Percentiles rank a stretch among this genome's conserved stretches.
These are phyloP conservation scores for Vulpes lagopus DNA, from an alignment of 2,113 vertebrate genomes.

Conservation along the genomic window DNA sequence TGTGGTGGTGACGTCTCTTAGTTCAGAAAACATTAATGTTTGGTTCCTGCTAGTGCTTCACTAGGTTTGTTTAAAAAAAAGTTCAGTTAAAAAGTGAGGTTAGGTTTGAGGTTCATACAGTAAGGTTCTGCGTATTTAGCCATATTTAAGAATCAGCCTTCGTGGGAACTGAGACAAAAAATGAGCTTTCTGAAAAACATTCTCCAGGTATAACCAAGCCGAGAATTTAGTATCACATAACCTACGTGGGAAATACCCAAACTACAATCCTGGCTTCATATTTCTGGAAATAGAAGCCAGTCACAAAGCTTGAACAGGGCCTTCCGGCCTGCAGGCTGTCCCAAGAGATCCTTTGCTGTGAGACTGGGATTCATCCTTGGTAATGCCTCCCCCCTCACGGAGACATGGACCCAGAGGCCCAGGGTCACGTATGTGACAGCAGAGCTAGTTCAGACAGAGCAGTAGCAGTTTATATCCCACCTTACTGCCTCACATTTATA, in stretches of 20 bases:
- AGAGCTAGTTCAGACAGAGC: background rate
- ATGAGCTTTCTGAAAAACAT: background rate
- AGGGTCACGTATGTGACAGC: fast-evolving
- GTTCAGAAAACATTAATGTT: background rate
- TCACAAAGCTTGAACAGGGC: background rate
- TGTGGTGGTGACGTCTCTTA: background rate
- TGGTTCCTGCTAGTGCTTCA: background rate
- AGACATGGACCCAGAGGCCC: background rate
- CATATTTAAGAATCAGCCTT: background rate
- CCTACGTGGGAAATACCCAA: background rate
- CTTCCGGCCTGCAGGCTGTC: background rate
- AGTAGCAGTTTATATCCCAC: no score
- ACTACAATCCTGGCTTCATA: fast-evolving
- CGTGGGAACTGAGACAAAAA: background rate
- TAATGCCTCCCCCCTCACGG: no score
- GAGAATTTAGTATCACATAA: background rate
- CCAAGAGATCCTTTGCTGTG: background rate
- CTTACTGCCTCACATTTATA: no score
- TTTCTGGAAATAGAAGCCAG: background rate
- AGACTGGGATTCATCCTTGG: no score
- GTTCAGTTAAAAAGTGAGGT: background rate
- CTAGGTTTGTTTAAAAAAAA: background rate
- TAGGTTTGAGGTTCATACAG: background rate
- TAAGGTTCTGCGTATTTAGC: background rate
- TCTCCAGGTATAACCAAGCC: background rate